phyloP scores from a whole-genome alignment of 2,797 vertebrate species.

The Sebastes ruberrimus region DNA sequence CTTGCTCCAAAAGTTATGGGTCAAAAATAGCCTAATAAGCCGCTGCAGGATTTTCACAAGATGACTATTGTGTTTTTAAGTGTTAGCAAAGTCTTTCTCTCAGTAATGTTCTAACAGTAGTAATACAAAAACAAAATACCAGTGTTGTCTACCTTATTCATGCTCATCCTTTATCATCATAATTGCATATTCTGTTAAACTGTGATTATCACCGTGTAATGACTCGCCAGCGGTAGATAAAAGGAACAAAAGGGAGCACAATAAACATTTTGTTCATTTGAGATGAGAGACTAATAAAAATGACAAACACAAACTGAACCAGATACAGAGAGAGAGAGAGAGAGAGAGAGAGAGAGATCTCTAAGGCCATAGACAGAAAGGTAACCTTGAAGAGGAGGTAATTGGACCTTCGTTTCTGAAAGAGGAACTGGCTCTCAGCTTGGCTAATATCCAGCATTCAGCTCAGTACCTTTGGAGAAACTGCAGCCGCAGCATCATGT shows the following conservation, averaged over 20 bases:
- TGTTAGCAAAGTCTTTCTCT: conserved; percentile 57
- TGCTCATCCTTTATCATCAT: conserved; percentile 43
- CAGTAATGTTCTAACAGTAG: conserved; percentile 44
- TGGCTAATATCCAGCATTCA: conserved; percentile 51
- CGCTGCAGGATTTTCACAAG: conserved; percentile 64
- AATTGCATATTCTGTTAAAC: conserved; percentile 83
- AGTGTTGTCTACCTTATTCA: conserved; percentile 81
- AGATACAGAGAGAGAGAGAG: conserved; percentile 19
- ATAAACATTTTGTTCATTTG: conserved; percentile 48
- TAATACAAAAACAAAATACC: conserved; percentile 72
- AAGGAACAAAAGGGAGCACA: conserved; percentile 28
- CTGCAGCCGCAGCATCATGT: conserved; percentile 52
- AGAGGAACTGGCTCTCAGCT: conserved; percentile 45
- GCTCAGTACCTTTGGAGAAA: conserved; percentile 51
- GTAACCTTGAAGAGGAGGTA: conserved; percentile 62
- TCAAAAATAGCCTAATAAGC: conserved; percentile 57
- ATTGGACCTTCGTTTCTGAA: conserved; percentile 45
- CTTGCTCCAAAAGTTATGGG: conserved; percentile 54
- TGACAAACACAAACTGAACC: conserved; percentile 39
- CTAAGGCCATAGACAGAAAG: conserved; percentile 67
- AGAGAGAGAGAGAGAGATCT: conserved; percentile 23
- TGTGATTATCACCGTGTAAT: conserved; percentile 53
- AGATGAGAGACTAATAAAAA: conserved; percentile 48
- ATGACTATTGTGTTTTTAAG: conserved; percentile 34
- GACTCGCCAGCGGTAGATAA: conserved; percentile 49